phyloP scores from a whole-genome alignment of 2,113 vertebrate genomes.

The human (Homo sapiens) region DNA sequence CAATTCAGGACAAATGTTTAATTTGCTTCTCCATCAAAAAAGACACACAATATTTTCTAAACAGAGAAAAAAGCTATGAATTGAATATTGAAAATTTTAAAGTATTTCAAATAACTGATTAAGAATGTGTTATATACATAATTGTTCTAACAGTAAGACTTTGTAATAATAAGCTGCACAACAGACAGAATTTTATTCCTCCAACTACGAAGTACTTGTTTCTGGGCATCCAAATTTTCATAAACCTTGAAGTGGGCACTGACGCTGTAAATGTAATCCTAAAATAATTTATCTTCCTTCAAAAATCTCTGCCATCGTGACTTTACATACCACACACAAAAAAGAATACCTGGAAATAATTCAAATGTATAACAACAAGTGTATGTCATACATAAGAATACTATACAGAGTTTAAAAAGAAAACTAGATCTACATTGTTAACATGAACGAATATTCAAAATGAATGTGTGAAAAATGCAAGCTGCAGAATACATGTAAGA shows the following conservation, averaged over 20 bases:
- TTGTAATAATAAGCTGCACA: conserved; percentile 17
- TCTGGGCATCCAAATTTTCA: conserved; percentile 53
- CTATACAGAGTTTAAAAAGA: conserved; percentile 33
- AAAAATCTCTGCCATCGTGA: conserved; percentile 50
- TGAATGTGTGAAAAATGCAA: conserved; percentile 61
- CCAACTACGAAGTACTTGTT: conserved; percentile 31
- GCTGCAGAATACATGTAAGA: conserved; percentile 61
- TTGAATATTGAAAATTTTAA: background rate
- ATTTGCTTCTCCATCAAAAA: conserved; percentile 44
- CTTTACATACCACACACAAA: conserved; percentile 29
- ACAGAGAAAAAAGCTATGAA: background rate
- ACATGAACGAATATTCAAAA: conserved; percentile 55
- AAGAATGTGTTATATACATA: conserved; percentile 25
- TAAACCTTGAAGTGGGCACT: conserved; percentile 31
- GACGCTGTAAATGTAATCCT: conserved; percentile 31
- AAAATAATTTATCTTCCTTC: conserved; percentile 51
- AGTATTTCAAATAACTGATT: conserved; percentile 41
- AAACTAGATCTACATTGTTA: conserved; percentile 35
- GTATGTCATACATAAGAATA: conserved; percentile 43
- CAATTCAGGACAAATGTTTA: conserved; percentile 48
- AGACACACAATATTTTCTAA: conserved; percentile 4
- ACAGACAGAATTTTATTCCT: conserved; percentile 39
- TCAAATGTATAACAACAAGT: conserved; percentile 45
- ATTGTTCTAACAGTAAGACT: background rate
- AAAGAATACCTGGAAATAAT: background rate